phyloP scores from a whole-genome alignment of 2,113 vertebrate species.

The Poicephalus meyeri region DNA sequence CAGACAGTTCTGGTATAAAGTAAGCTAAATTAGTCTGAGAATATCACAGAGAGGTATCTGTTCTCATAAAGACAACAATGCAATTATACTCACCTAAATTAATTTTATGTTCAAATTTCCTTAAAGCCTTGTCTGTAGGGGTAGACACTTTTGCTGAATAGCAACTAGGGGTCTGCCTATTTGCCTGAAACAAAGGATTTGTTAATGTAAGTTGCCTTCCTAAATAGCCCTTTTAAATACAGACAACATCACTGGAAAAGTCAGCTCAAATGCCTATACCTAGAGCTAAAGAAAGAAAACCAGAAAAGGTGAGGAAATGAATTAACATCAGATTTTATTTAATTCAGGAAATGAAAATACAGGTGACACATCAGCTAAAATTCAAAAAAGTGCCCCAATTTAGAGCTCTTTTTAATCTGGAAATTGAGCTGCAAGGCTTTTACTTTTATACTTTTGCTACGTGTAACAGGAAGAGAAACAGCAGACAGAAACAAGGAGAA shows the following conservation, averaged over 20 bases:
- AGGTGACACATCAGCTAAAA: not conserved
- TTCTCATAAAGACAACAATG: not conserved
- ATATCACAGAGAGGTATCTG: not conserved
- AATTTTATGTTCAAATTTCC: conserved; percentile 85
- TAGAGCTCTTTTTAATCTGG: not conserved
- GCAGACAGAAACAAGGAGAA: not conserved
- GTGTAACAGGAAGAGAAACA: not conserved
- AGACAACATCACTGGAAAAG: not conserved
- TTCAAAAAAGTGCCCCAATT: not conserved
- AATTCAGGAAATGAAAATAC: not conserved
- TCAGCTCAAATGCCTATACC: not conserved
- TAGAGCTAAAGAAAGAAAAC: not conserved
- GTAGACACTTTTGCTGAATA: conserved; percentile 77
- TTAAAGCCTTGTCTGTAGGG: conserved; percentile 78
- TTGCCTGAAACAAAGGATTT: conserved; percentile 72
- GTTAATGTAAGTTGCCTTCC: not conserved
- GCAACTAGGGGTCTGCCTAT: conserved; percentile 67
- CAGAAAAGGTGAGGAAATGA: not conserved
- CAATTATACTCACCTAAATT: conserved; percentile 78
- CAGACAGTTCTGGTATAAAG: not conserved
- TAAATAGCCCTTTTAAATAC: not conserved
- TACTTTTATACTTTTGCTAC: not conserved
- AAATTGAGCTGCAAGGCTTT: not conserved
- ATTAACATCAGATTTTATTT: not conserved
- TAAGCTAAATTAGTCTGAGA: not conserved